These are phyloP conservation scores for Cylas formicarius DNA, from an alignment of 1,140 invertebrate species.

Conservation along the genomic window DNA sequence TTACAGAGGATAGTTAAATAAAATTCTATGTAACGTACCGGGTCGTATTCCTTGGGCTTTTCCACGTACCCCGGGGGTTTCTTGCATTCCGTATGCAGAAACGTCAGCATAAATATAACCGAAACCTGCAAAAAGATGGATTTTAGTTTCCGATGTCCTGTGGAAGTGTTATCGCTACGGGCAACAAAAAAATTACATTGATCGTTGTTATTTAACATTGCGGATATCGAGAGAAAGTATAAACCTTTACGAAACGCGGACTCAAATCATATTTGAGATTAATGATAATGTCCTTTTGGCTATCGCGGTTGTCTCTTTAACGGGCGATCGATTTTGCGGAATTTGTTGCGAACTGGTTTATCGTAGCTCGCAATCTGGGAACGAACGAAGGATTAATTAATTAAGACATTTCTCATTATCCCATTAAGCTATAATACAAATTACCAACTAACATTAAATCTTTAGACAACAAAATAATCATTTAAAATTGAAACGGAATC, in stretches of 20 bases:
- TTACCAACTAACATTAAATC: too few species aligned
- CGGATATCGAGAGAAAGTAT: constrained; percentile 1
- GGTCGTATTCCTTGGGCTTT: constrained; percentile 35
- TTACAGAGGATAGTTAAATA: constrained; percentile 25
- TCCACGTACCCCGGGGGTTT: constrained; percentile 41
- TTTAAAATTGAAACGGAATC: too few species aligned
- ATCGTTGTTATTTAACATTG: neutral
- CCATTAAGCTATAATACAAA: too few species aligned
- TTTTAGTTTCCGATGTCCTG: neutral
- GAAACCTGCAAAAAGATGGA: constrained; percentile 22
- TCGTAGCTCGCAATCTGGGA: too few species aligned
- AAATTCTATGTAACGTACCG: constrained; percentile 36
- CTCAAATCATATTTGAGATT: constrained; percentile 1
- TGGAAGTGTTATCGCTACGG: neutral
- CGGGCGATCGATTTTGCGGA: too few species aligned
- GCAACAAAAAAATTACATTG: constrained; percentile 2
- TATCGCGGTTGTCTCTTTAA: neutral
- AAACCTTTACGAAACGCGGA: neutral
- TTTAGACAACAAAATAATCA: too few species aligned
- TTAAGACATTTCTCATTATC: too few species aligned
- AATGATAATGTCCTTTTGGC: neutral
- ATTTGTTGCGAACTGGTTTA: too few species aligned
- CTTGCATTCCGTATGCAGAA: constrained; percentile 24
- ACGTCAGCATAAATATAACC: constrained; percentile 21
- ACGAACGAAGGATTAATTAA: too few species aligned